Evolutionary conservation across 2,888 invertebrate genomes (phyloP).

Genomic region (Oeneis ivallda): DNA sequence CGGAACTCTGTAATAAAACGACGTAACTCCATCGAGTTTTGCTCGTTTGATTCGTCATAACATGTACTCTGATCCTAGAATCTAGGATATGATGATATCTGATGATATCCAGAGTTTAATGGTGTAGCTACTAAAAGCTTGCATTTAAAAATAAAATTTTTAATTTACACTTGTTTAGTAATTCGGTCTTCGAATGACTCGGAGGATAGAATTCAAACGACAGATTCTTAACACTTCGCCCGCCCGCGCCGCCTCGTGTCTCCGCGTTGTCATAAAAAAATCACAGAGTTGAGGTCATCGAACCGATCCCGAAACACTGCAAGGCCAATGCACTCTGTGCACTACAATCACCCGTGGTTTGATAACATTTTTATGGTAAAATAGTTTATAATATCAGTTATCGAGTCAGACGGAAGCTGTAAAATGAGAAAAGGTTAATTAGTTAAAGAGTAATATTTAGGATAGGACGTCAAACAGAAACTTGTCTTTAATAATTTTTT

Average conservation of each 20-base stretch:
- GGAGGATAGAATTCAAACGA: constrained; percentile 9
- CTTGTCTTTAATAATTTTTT: not conserved
- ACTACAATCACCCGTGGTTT: constrained; percentile 28
- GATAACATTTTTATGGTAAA: constrained; percentile 34
- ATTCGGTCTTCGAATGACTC: not conserved
- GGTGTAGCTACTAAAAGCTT: too few species aligned
- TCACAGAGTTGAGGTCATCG: constrained; percentile 44
- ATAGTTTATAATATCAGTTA: constrained; percentile 25
- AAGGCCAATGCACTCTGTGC: constrained; percentile 47
- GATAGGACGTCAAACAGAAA: not conserved
- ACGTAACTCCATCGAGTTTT: too few species aligned
- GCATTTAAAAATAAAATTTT: too few species aligned
- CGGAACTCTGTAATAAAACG: too few species aligned
- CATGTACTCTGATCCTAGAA: too few species aligned
- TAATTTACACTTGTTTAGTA: too few species aligned
- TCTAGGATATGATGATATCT: too few species aligned
- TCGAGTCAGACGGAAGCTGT: constrained; percentile 22
- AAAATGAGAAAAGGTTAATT: constrained; percentile 16
- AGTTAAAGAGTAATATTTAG: not conserved
- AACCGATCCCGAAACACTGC: constrained; percentile 44
- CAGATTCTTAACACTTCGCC: constrained; percentile 20
- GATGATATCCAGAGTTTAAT: too few species aligned
- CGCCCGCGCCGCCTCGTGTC: constrained; percentile 15
- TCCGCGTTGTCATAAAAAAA: constrained; percentile 45
- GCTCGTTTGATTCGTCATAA: too few species aligned